phyloP scores from a whole-genome alignment of 2,888 invertebrate genomes.

The Dascillus cervinus region DNA sequence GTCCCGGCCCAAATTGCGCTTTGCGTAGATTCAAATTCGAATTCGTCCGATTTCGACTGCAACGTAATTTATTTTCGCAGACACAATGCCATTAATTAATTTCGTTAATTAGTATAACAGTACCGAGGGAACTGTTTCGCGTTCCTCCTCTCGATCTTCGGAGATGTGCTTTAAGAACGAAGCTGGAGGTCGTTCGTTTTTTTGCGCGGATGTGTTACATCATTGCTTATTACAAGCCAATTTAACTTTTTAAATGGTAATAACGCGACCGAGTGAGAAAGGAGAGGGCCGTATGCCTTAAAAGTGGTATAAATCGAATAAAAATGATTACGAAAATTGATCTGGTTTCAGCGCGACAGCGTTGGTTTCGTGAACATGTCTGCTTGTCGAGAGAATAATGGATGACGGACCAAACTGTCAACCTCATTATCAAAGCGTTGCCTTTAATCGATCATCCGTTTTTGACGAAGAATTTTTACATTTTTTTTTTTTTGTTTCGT shows the following conservation, averaged over 20 bases:
- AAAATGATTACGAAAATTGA: slow-evolving; percentile 35
- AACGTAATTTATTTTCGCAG: slow-evolving; percentile 15
- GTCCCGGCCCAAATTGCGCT: too few relatives aligned
- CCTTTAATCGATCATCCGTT: slow-evolving; percentile 35
- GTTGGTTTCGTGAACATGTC: slow-evolving; percentile 29
- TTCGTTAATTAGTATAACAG: slow-evolving; percentile 23
- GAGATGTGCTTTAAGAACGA: too few relatives aligned
- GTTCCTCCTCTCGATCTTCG: too few relatives aligned
- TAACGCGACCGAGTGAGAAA: too few relatives aligned
- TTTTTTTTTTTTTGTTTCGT: slow-evolving; percentile 4
- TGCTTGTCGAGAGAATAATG: slow-evolving; percentile 33
- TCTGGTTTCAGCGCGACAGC: slow-evolving; percentile 26
- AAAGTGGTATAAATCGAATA: slow-evolving; percentile 24
- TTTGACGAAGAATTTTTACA: slow-evolving; percentile 15
- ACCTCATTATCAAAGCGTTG: slow-evolving; percentile 32
- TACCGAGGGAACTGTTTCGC: slow-evolving; percentile 7
- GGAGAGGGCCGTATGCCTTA: slow-evolving; percentile 11
- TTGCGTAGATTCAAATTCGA: not conserved
- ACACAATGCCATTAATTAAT: slow-evolving; percentile 23
- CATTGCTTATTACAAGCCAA: not conserved
- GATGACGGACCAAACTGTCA: slow-evolving; percentile 34
- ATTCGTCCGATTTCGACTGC: slow-evolving; percentile 3
- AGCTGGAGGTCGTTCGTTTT: too few relatives aligned
- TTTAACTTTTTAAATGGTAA: not conserved
- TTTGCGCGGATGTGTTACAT: too few relatives aligned